Evolutionary conservation across 2,888 invertebrate species (phyloP).

Genomic region (Pyrocoelia pectoralis): DNA sequence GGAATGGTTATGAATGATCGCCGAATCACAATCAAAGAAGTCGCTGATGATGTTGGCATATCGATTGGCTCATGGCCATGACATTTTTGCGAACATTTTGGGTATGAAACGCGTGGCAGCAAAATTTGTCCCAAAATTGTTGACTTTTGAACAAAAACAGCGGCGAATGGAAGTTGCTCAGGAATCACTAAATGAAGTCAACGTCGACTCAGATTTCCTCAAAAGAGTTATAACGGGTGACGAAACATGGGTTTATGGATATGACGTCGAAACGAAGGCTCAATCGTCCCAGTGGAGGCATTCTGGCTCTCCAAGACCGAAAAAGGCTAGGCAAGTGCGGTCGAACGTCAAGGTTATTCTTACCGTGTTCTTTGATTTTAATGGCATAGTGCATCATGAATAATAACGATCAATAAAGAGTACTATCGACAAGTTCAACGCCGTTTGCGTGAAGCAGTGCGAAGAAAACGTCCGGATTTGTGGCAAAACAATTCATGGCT

Average conservation of each 20-base stretch:
- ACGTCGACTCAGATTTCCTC: slow-evolving; percentile 37
- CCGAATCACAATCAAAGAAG: slow-evolving; percentile 32
- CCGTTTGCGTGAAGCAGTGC: no score
- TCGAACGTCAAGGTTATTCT: slow-evolving; percentile 21
- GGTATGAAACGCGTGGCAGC: slow-evolving; percentile 15
- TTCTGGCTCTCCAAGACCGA: slow-evolving; percentile 40
- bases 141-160: not conserved
- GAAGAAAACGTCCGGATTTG: no score
- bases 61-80: slow-evolving; percentile 3
- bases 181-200: slow-evolving; percentile 15
- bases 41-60: slow-evolving; percentile 22
- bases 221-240: slow-evolving; percentile 42
- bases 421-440: no score
- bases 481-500: no score
- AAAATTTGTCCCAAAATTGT: no score
- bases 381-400: no score
- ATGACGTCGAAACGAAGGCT: slow-evolving; percentile 43
- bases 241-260: slow-evolving; percentile 46
- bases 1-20: slow-evolving; percentile 40
- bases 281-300: slow-evolving; percentile 44
- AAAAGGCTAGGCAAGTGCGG: slow-evolving; percentile 36
- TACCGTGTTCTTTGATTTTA: not conserved
- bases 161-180: slow-evolving; percentile 2
- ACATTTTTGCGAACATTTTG: slow-evolving; percentile 9
- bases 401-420: no score